Evolutionary conservation across 2,888 invertebrate species (phyloP), one percentile per base, ranked within the genome.

Genomic region (Drosophila sordidula): DNA sequence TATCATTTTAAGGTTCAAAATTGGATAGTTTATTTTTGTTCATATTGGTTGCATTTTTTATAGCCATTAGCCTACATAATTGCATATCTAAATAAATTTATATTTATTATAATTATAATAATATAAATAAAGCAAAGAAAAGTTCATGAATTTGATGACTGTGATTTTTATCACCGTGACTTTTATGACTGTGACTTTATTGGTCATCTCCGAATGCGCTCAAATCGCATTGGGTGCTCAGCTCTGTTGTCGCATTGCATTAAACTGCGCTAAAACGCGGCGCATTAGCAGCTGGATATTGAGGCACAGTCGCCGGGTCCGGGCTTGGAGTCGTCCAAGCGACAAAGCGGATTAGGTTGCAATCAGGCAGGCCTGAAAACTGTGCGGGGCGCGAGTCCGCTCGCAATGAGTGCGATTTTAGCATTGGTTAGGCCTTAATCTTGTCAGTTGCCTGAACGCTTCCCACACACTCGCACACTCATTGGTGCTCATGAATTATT

Each of bases 271-370:
- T 80, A 76, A 76, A 75, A 69, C 72, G 69, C 65, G 61, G 69
- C 74, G 80, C 78, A 89, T 82, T 87, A 89, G 78, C 87, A 85
- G 89, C 87, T 84, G 84, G 65, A 75, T 70, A 72, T 71, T 52
- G 68, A 38, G 68, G 78, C 57, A 42, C 50, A 41, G 47, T 45
- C 49, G 45, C 26, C 55, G 52, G 56, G 63, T 41, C 26, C 66
- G 58, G 64, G 72, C 69, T 58, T 64, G 45, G 57, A 71, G 32
- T 47, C 84, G 72, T 38, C 74, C 68, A 70, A 80, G 89, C 84
- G 87, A 65, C 80, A 85, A 87, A 89, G 88, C 88, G 86, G 86
- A 89, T 89, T 86, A 89, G 87, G 78, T 78, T 85, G 85, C 85
- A 89, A 87, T 87, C 85, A 80, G 76, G 63, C 58, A 62, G 65